Evolutionary conservation across 2,888 invertebrate genomes (phyloP).

Genomic region (Cataglyphis altisquamis): DNA sequence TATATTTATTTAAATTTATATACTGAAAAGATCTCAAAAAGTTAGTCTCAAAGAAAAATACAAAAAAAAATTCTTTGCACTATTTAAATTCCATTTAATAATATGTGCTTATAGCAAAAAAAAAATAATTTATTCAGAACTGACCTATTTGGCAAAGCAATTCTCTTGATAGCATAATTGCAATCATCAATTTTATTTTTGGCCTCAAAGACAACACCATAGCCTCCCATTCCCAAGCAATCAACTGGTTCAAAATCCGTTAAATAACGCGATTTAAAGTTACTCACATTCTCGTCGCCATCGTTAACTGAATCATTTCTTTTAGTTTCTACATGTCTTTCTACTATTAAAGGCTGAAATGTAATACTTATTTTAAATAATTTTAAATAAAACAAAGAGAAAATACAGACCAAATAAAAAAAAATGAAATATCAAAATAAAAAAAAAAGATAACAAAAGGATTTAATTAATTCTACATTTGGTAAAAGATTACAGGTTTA

Average conservation of each 20-base stretch:
- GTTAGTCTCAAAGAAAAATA: too few species aligned
- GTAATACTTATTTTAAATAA: slow-evolving; percentile 21
- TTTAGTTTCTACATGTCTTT: slow-evolving; percentile 79
- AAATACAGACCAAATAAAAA: neutral
- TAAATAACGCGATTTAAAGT: slow-evolving; percentile 89
- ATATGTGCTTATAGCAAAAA: neutral
- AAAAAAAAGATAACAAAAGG: neutral
- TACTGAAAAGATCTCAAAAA: neutral
- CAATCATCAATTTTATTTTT: slow-evolving; percentile 97
- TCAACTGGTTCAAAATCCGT: slow-evolving; percentile 94
- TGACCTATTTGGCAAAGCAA: slow-evolving; percentile 93
- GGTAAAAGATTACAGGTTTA: slow-evolving; percentile 45
- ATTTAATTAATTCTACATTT: neutral
- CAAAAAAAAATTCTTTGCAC: neutral
- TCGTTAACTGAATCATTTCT: slow-evolving; percentile 81
- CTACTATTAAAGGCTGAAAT: slow-evolving; percentile 81
- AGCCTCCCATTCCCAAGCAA: slow-evolving; percentile 96
- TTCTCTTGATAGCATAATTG: slow-evolving; percentile 97
- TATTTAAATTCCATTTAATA: slow-evolving; percentile 6
- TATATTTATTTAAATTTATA: neutral
- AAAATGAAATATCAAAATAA: neutral
- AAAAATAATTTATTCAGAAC: slow-evolving; percentile 27
- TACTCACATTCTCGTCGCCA: slow-evolving; percentile 75
- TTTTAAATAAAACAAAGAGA: neutral
- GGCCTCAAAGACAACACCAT: slow-evolving; percentile 98